Evolutionary conservation across 1,140 invertebrate species (phyloP).

Genomic region (Cotesia vestalis): DNA sequence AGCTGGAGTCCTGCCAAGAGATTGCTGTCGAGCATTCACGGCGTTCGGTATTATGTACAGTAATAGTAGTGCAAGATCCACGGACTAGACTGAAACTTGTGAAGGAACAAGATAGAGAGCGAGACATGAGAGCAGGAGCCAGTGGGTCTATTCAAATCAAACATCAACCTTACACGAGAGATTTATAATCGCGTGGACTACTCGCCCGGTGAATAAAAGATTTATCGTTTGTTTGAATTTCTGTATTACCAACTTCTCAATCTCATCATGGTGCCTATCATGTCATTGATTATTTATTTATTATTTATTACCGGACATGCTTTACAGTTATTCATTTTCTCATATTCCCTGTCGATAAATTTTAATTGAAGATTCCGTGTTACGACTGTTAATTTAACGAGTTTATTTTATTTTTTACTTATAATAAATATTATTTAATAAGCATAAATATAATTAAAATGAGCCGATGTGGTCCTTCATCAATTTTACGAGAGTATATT

Average conservation of each 20-base stretch:
- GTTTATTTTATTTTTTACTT: too few species aligned
- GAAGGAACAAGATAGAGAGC: not conserved
- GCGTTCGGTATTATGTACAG: not conserved
- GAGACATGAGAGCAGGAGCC: slow-evolving; percentile 1
- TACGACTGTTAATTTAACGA: too few species aligned
- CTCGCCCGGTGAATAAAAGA: slow-evolving; percentile 12
- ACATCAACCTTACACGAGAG: slow-evolving; percentile 20
- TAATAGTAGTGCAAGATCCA: slow-evolving; percentile 19
- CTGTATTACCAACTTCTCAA: slow-evolving; percentile 14
- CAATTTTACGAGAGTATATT: slow-evolving; percentile 43
- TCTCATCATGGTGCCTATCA: not conserved
- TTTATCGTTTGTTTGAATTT: slow-evolving; percentile 22
- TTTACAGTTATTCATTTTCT: too few species aligned
- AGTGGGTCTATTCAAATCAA: slow-evolving; percentile 21
- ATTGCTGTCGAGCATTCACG: slow-evolving; percentile 19
- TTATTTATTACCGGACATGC: too few species aligned
- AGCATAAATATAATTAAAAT: slow-evolving; percentile 18
- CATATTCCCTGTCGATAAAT: too few species aligned
- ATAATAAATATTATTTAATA: not conserved
- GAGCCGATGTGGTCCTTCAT: slow-evolving; percentile 46
- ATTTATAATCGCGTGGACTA: slow-evolving; percentile 16
- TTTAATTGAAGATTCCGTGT: too few species aligned
- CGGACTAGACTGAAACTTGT: slow-evolving; percentile 1
- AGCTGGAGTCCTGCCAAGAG: slow-evolving; percentile 8
- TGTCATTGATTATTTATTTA: too few species aligned